phyloP scores from a whole-genome alignment of 1,140 invertebrate genomes.

The Ceratoteleas bidentatus region DNA sequence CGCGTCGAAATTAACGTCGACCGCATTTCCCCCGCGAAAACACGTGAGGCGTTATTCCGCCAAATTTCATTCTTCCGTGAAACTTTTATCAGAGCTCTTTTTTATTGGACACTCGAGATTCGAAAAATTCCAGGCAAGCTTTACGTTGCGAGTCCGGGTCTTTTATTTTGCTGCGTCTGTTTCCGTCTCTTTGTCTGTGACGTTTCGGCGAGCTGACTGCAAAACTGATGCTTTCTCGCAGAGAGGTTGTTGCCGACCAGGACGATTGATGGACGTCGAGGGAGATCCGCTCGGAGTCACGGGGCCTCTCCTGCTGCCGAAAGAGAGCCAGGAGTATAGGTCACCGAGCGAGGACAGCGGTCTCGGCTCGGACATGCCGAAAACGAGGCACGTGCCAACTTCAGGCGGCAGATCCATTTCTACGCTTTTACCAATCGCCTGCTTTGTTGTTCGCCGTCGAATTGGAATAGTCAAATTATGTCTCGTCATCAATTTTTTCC shows the following conservation, averaged over 20 bases:
- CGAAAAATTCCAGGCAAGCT: too few species aligned
- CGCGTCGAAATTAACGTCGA: too few species aligned
- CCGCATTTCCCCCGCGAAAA: too few species aligned
- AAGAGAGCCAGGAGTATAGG: constrained; percentile 84
- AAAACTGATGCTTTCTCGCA: constrained; percentile 78
- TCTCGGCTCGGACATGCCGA: constrained; percentile 87
- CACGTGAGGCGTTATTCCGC: too few species aligned
- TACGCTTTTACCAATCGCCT: not conserved
- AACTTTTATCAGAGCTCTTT: too few species aligned
- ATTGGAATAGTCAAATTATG: too few species aligned
- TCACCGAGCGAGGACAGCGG: constrained; percentile 92
- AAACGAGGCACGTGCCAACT: constrained; percentile 80
- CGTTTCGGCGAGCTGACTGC: constrained; percentile 65
- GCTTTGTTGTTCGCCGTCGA: not conserved
- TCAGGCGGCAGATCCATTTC: not conserved
- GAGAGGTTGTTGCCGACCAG: constrained; percentile 79
- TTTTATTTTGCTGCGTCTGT: not conserved
- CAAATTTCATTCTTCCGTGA: too few species aligned
- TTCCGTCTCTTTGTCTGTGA: constrained; percentile 29
- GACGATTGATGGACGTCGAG: constrained; percentile 83
- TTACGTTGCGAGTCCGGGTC: too few species aligned
- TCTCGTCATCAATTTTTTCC: too few species aligned
- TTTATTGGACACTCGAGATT: too few species aligned
- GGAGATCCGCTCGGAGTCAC: constrained; percentile 82
- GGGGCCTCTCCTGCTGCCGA: constrained; percentile 73